Evolutionary conservation across 2,113 vertebrate genomes (phyloP), one percentile per base, ranked within the genome.

Genomic region (Zosterops borbonicus): DNA sequence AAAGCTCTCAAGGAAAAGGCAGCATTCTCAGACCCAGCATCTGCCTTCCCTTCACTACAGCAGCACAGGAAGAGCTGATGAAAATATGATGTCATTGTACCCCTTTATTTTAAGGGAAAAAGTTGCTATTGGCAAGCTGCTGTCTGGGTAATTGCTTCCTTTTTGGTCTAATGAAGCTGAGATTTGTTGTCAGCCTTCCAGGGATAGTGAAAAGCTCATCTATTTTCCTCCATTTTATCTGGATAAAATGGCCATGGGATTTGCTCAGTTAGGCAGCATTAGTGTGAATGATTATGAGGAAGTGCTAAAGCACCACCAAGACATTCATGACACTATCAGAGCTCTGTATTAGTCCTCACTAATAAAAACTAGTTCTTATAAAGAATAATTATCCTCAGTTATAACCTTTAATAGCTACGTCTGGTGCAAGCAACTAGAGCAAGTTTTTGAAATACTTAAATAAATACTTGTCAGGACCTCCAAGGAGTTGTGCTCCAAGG

Each of bases 111-210:
- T 87, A 79, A 92, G 78, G 58, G 33, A n/a, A 39, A 76, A 94
- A 50, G 87, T 76, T 73, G 84, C 91, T 95, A n/a, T 39, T 92
- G 93, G 96, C 82, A 91, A 76, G 70, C 67, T 90, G 75, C 67
- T 91, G 62, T 62, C 93, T 77, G 83, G 35, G 63, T 95, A 95
- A 95, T 95, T 88, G 92, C 92, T 95, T 94, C 73, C 56, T 88
- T 56, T 79, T 83, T 94, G 92, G 87, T 95, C 92, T 85, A 67
- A 91, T 90, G 94, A 92, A 95, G 67, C 33, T 63, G 55, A 91
- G 93, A 94, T 92, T 94, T 96, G 91, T 83, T 95, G 85, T 93
- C 94, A 89, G 80, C 82, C 82, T 96, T 95, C 82, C 84, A 95
- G 89, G 39, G 90, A n/a, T 74, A 90, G 75, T 73, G 85, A 85